These are phyloP conservation scores for Tympanoctomys barrerae DNA, from an alignment of 2,797 vertebrate genomes.

Conservation along the genomic window DNA sequence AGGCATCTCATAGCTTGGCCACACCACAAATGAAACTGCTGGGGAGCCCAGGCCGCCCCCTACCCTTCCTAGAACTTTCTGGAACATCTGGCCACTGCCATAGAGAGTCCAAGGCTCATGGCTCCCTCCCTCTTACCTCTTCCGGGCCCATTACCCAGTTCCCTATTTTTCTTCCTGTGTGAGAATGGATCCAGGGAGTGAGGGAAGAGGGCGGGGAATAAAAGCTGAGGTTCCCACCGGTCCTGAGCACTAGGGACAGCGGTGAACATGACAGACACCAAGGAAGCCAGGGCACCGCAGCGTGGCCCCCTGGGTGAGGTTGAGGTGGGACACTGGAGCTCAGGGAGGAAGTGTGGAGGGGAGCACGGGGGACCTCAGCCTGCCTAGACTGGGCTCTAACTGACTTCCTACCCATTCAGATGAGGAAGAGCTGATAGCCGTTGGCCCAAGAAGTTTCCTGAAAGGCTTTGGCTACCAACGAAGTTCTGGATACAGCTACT, in stretches of 20 bases:
- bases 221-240: background rate
- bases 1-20: background rate
- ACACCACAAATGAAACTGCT: too few species aligned
- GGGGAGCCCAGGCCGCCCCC: background rate
- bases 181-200: background rate
- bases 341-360: background rate
- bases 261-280: background rate
- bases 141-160: background rate
- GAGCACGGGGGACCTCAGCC: background rate
- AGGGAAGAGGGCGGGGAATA: background rate
- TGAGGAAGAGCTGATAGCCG: background rate
- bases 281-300: background rate
- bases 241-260: background rate
- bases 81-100: too few species aligned
- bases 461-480: background rate
- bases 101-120: background rate
- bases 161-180: background rate
- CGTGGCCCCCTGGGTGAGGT: background rate
- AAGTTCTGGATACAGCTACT: background rate
- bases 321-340: background rate
- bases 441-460: accelerated
- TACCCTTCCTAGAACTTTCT: background rate
- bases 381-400: background rate
- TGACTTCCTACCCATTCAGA: background rate
- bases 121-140: background rate